Evolutionary conservation across 2,888 invertebrate genomes (phyloP).

Genomic region (Xylophagus ater): DNA sequence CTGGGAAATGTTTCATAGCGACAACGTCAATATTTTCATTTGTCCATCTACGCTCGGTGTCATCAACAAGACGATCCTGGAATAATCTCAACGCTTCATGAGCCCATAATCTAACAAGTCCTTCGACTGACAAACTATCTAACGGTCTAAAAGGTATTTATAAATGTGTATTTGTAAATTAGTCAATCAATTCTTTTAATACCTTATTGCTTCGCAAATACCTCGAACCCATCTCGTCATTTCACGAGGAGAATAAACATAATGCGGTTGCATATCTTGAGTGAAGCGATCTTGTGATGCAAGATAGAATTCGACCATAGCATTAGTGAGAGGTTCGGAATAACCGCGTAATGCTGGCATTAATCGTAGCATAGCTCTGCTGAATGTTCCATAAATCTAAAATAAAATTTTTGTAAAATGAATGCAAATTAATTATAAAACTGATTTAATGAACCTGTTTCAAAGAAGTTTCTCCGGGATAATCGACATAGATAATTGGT

Average conservation of each 20-base stretch:
- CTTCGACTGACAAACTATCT: constrained; percentile 84
- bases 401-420: constrained; percentile 10
- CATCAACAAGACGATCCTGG: constrained; percentile 91
- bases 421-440: neutral
- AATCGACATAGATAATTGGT: constrained; percentile 98
- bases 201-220: constrained; percentile 93
- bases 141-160: constrained; percentile 54
- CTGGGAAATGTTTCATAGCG: constrained; percentile 89
- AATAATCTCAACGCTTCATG: constrained; percentile 97
- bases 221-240: constrained; percentile 99
- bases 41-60: constrained; percentile 92
- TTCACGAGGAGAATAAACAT: constrained; percentile 97
- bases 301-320: constrained; percentile 98
- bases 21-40: constrained; percentile 93
- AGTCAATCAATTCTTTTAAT: too few relatives aligned
- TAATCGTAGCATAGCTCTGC: constrained; percentile 92
- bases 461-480: constrained; percentile 94
- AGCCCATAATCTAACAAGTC: constrained; percentile 96
- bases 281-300: constrained; percentile 96
- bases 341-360: constrained; percentile 85
- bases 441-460: constrained; percentile 52
- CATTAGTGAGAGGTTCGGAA: constrained; percentile 92
- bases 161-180: neutral
- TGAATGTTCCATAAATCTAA: constrained; percentile 96
- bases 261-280: constrained; percentile 99